Conservation (phyloP, 2,797 vertebrate genomes). For the Synanceia verrucosa region DNA sequence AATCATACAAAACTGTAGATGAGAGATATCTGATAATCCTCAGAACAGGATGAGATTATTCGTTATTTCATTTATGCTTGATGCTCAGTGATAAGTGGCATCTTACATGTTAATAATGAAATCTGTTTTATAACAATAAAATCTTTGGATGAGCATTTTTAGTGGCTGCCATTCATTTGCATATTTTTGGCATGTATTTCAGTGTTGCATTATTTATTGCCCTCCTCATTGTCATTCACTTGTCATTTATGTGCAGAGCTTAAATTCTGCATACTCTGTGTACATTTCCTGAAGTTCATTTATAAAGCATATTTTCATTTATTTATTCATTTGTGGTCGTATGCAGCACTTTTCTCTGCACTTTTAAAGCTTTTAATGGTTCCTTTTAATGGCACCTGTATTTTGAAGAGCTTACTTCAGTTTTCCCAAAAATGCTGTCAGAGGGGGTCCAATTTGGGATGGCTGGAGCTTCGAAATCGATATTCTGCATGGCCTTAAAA, state of each 20-base stretch:
- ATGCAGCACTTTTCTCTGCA: slow-evolving; percentile 18
- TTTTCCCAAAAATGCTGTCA: slow-evolving; percentile 44
- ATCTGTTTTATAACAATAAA: neutral
- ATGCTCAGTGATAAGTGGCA: neutral
- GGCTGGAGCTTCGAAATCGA: slow-evolving; percentile 48
- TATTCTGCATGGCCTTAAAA: slow-evolving; percentile 56
- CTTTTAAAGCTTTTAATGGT: slow-evolving; percentile 16
- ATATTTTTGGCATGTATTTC: neutral
- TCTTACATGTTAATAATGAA: neutral
- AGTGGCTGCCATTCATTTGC: neutral
- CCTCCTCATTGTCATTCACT: neutral
- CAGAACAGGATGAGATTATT: neutral
- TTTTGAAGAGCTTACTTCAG: slow-evolving; percentile 50
- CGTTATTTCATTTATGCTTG: neutral
- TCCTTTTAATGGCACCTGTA: slow-evolving; percentile 4
- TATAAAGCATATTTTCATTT: slow-evolving; percentile 11
- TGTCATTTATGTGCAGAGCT: neutral
- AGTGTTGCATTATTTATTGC: slow-evolving; percentile 22
- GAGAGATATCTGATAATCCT: neutral
- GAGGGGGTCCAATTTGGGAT: slow-evolving; percentile 45
- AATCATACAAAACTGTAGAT: neutral
- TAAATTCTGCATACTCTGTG: slow-evolving; percentile 2
- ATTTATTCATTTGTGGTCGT: slow-evolving; percentile 9
- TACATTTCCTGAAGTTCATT: slow-evolving; percentile 8
- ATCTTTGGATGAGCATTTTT: neutral